Evolutionary conservation across 2,113 vertebrate genomes (phyloP), one percentile per base, ranked within the genome.

Genomic region (Scalopus aquaticus): DNA sequence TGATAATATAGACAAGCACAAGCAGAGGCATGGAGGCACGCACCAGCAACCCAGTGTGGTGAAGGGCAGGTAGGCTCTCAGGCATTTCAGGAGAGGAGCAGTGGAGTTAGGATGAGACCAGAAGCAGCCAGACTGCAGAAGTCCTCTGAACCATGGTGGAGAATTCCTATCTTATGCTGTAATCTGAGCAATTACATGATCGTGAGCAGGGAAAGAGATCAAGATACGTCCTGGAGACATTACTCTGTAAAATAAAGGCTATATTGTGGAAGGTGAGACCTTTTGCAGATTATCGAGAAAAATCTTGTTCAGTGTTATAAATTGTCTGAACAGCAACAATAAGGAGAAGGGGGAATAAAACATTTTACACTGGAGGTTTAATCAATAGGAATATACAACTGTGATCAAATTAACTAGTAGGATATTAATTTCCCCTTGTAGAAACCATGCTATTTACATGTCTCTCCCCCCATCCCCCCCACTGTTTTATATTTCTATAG

Each of bases 401-500:
- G 26, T 58, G 69, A 65, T 5, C 54, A 42, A 91, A 12, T 70
- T 88, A 65, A 82, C 76, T 78, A 82, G 24, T 30, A 37, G 6
- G 5, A 3, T 28, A 60, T 67, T 82, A 30, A 72, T 92, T 93
- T 56, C 39, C 28, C 5, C 32, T 54, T 58, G 2, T 13, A 32
- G 20, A 92, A 77, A 39, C 82, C 70, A 73, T 28, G 7, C 73
- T 93, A 72, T 46, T 3, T 56, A 70, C 30, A 22, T 56, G 54
- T 56, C 54, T 56, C 54, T 56, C 20, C 20, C 5, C 17, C 35
- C 74, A 20, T 5, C 15, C 17, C 49, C 49, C 16, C 49, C 49
- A 2, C 37, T 80, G 62, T 67, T 87, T 91, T 2, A n/a, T 69
- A 84, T 87, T 97, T 95, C 94, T 94, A 92, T 96, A 94, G 49